Percentiles rank a stretch among this genome's conserved stretches.
Conservation (phyloP, 2,888 invertebrate genomes). For the Cacoxenus indagator region DNA sequence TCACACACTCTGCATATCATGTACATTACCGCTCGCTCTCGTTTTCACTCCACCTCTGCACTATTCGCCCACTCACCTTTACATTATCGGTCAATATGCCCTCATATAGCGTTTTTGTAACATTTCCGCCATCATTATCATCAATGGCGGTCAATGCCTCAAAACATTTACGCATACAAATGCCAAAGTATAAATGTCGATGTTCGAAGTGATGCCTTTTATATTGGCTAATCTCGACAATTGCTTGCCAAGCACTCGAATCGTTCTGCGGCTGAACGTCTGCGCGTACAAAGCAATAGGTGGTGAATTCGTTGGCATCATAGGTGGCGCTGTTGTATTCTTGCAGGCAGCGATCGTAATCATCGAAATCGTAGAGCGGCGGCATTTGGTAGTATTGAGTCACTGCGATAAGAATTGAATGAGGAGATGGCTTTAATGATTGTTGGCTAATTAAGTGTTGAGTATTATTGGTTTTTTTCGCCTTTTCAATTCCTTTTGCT, state of each 20-base stretch:
- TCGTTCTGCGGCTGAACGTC: slow-evolving; percentile 54
- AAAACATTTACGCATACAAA: slow-evolving; percentile 59
- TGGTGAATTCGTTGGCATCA: slow-evolving; percentile 33
- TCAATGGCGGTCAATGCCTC: slow-evolving; percentile 41
- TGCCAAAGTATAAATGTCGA: slow-evolving; percentile 61
- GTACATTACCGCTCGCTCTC: no score
- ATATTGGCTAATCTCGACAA: slow-evolving; percentile 57
- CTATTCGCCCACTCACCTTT: no score
- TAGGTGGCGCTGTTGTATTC: slow-evolving; percentile 39
- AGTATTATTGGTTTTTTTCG: neutral
- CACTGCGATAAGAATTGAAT: slow-evolving; percentile 48
- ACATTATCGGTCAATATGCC: slow-evolving; percentile 56
- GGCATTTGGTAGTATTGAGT: slow-evolving; percentile 69
- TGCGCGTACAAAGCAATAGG: slow-evolving; percentile 65
- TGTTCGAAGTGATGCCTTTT: slow-evolving; percentile 65
- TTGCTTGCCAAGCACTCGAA: slow-evolving; percentile 55
- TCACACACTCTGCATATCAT: no score
- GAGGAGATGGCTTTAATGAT: neutral
- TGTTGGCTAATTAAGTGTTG: no score
- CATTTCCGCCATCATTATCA: slow-evolving; percentile 18
- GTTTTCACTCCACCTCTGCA: no score
- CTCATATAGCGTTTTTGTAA: slow-evolving; percentile 39
- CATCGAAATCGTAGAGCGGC: slow-evolving; percentile 63
- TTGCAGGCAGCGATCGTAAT: slow-evolving; percentile 67
- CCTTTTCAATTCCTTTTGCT: no score